Base-by-base conservation (phyloP, 2,797 vertebrate genomes). In the Chanos chanos region DNA sequence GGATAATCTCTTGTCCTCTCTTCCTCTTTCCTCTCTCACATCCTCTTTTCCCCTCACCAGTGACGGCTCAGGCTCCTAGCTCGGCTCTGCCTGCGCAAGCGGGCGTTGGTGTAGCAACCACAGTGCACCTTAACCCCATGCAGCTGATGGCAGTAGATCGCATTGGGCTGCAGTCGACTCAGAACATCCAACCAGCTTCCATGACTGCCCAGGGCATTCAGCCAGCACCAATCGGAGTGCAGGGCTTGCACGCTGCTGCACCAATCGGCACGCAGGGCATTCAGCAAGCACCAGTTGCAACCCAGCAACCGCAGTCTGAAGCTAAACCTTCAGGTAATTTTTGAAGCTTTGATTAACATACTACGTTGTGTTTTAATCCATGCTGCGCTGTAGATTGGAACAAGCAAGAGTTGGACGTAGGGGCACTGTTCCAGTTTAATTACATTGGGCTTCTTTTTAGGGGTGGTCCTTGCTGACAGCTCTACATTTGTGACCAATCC, bases 121-220 rank as follows among this genome's bases (percentile, higher is more conserved):
- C 96, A 0, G 94, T 99, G 58, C 96, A 97, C 79, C 88, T 98
- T 10, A 99, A 98, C 77, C 94, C 90, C 78, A 98, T 99, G 96
- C 96, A 98, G 84, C 82, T 99, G 77, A 99, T 99, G 94, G 90
- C 95, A 0, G 94, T 99, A 2, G 96, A 99, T 75, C 94, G 97
- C 60, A 94, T 97, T 22, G 94, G 94, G 19, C 92, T 96, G 58
- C 93, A 94, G 28, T 93, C 96, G 0, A 89, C 94, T 0, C 95
- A 97, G 62, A 95, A 95, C 28, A 94, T 98, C 72, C 96, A 99
- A 78, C 91, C 92, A 0, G 89, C 92, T 0, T 89, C 94, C 1
- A 94, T 98, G 59, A 60, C 86, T 0, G 84, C 94, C 0, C 96
- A 97, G 74, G 93, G 94, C 3, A 94, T 99, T 56, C 96, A 98